Base-by-base conservation (phyloP, 2,888 invertebrate species). In the Pyrocoelia pectoralis region DNA sequence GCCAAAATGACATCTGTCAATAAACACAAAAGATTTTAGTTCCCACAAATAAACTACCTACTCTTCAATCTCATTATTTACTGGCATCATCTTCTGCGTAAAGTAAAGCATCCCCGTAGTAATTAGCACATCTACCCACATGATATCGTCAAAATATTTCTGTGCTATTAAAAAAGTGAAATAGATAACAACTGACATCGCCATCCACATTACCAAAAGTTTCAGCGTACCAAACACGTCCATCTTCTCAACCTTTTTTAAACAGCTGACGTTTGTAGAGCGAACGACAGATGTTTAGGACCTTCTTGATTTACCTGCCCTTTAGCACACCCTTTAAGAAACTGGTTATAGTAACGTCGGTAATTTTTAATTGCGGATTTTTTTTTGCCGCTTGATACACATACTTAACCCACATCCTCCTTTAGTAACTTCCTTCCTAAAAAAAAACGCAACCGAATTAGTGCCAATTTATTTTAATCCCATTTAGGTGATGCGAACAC, bases 381-480 rank as follows among this genome's bases (percentile, higher is more conserved):
- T 24, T 5, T 24, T 41, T 14, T 50, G 50, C 10, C 24, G 50
- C 33, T 52, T 13, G 17, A 56, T 40, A 24, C 49, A 28, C 57
- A 64, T 55, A 14, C 8, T 41, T 43, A 56, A 60, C 52, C 59
- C 65, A 65, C 61, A 65, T 64, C 64, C 63, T 59, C 58, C 60
- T 52, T 59, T 46, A 56, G 46, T 38, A 33, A 61, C 56, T 61
- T 65, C 60, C 65, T 56, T 56, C 56, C 63, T 41, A 62, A 62
- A 52, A 56, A 61, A 28, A 53, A 24, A n/a, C n/a, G 51, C 12
- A 43, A 24, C 28, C 43, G 41, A 56, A 60, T 59, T 60, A 56
- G 33, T 14, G 24, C 56, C 56, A 61, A 65, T 65, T 64, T 65
- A 65, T 52, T 48, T 52, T 65, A 63, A 54, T 65, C 65, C 53